Evolutionary conservation across 2,797 vertebrate species (phyloP).

Genomic region (Limnodromus scolopaceus): DNA sequence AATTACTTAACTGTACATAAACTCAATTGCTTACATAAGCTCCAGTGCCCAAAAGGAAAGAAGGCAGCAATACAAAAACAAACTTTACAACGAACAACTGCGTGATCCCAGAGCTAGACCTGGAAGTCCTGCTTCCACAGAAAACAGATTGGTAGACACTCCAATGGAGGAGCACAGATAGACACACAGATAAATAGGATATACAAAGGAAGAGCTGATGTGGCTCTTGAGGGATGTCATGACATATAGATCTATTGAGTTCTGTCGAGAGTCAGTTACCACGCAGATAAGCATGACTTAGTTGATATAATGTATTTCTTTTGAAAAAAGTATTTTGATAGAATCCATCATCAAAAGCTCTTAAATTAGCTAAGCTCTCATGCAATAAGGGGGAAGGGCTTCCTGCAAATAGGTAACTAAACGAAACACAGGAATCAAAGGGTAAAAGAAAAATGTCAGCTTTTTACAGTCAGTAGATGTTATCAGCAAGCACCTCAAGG

Average conservation of each 20-base stretch:
- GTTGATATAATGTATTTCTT: not conserved
- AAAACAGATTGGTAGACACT: not conserved
- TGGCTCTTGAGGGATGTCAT: not conserved
- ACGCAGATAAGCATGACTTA: not conserved
- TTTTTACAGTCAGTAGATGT: not conserved
- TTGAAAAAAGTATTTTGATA: not conserved
- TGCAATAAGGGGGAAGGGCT: not conserved
- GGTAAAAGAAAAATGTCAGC: not conserved
- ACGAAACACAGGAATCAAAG: not conserved
- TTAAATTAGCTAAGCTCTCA: not conserved
- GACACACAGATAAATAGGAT: not conserved
- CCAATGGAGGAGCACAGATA: not conserved
- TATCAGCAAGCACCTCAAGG: not conserved
- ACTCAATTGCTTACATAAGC: not conserved
- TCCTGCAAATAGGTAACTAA: not conserved
- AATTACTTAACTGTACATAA: not conserved
- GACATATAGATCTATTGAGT: not conserved
- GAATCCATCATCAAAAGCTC: not conserved
- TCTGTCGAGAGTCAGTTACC: not conserved
- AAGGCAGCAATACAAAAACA: not conserved
- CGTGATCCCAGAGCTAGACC: not conserved
- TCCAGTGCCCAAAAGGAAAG: not conserved
- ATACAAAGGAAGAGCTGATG: not conserved
- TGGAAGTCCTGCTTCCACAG: not conserved
- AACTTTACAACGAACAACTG: not conserved